phyloP scores from a whole-genome alignment of 2,797 vertebrate species.

The Carapus acus region DNA sequence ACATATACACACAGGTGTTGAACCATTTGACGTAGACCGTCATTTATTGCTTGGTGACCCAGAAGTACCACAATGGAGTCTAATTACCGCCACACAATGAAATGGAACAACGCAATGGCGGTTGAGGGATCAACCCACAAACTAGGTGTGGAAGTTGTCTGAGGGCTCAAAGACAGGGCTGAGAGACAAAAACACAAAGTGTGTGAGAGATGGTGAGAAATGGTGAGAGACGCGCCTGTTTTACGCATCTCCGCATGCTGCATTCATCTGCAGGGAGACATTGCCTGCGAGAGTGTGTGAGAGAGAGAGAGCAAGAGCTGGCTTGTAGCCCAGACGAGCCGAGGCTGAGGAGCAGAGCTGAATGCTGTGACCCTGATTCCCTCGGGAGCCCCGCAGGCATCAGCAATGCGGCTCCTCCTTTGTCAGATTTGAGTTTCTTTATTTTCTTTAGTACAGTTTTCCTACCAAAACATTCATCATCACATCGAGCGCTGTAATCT shows the following conservation, averaged over 20 bases:
- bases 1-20: constrained; percentile 2
- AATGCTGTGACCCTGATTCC: constrained; percentile 24
- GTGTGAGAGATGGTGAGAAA: constrained; percentile 54
- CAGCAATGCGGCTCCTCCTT: constrained; percentile 18
- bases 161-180: constrained; percentile 24
- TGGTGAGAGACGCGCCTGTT: too few species aligned
- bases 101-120: neutral
- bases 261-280: constrained; percentile 18
- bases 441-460: neutral
- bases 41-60: too few species aligned
- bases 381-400: constrained; percentile 34
- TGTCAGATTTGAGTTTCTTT: constrained; percentile 28
- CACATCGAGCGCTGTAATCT: constrained; percentile 34
- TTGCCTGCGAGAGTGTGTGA: too few species aligned
- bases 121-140: constrained; percentile 6
- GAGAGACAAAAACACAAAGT: constrained; percentile 30
- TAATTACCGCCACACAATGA: neutral
- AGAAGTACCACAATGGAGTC: too few species aligned
- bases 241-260: too few species aligned
- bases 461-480: constrained; percentile 2
- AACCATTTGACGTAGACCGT: neutral
- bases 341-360: constrained; percentile 22
- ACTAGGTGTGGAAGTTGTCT: constrained; percentile 23
- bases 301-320: constrained; percentile 22
- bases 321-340: constrained; percentile 23